Evolutionary conservation across 2,888 invertebrate genomes (phyloP).

Genomic region (Petrolisthes cinctipes): DNA sequence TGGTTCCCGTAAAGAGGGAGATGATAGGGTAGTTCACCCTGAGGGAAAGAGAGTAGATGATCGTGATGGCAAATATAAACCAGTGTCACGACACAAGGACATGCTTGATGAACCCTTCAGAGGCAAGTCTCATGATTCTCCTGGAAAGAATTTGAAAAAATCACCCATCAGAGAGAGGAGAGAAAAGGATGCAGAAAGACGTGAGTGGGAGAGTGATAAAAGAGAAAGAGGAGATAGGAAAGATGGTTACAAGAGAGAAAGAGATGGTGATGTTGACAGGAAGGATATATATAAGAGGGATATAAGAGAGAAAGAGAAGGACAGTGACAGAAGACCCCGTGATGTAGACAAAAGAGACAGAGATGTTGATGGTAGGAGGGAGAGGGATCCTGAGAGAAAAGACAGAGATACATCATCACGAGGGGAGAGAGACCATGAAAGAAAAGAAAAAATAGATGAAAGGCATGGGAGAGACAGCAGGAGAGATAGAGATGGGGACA

Average conservation of each 20-base stretch:
- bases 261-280: conserved; percentile 14
- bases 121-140: conserved; percentile 42
- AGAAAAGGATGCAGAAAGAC: conserved; percentile 40
- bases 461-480: conserved; percentile 24
- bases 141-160: conserved; percentile 32
- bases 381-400: conserved; percentile 30
- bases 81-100: conserved; percentile 30
- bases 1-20: conserved; percentile 15
- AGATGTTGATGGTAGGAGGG: conserved; percentile 35
- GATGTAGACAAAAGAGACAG: conserved; percentile 42
- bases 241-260: conserved; percentile 29
- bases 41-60: conserved; percentile 41
- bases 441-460: conserved; percentile 16
- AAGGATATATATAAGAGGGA: conserved; percentile 20
- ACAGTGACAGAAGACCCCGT: conserved; percentile 36
- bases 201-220: conserved; percentile 29
- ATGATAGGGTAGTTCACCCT: conserved; percentile 32
- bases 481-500: conserved; percentile 41
- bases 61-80: conserved; percentile 36
- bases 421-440: conserved; percentile 26
- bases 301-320: conserved; percentile 26
- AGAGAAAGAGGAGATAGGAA: conserved; percentile 9
- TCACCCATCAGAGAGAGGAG: conserved; percentile 42
- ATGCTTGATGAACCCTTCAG: conserved; percentile 29
- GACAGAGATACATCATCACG: conserved; percentile 14